Percentiles rank a stretch among this genome's conserved stretches.
Conservation (phyloP, 2,113 vertebrate genomes). For the Eublepharis macularius region DNA sequence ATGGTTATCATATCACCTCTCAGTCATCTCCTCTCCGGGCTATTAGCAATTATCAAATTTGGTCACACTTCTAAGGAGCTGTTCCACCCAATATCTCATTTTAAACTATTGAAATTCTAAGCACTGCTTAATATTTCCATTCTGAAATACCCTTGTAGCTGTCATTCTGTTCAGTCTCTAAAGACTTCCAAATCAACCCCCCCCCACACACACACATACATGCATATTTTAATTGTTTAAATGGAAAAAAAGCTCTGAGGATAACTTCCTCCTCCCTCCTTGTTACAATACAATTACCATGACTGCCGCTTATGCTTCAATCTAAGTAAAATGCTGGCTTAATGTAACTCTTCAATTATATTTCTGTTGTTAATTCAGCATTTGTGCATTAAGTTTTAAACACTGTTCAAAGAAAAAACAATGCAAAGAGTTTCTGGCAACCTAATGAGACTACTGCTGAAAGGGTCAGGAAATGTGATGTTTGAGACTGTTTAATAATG, state of each 20-base stretch:
- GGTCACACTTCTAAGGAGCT: not conserved
- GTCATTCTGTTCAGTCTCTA: not conserved
- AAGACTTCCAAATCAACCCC: not conserved
- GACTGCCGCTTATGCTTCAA: not conserved
- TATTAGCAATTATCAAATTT: not conserved
- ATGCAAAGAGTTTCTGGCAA: not conserved
- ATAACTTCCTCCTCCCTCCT: not conserved
- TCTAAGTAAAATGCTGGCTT: not conserved
- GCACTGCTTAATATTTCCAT: not conserved
- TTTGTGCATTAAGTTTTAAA: not conserved
- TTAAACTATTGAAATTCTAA: not conserved
- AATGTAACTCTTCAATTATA: conserved; percentile 13
- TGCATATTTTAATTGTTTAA: not conserved
- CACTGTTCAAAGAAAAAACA: not conserved
- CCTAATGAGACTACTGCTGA: not conserved
- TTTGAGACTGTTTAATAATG: not conserved
- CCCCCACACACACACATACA: too few relatives aligned
- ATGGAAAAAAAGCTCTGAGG: not conserved
- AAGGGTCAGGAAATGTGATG: not conserved
- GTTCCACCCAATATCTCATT: not conserved
- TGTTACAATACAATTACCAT: not conserved
- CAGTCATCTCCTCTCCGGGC: too few relatives aligned
- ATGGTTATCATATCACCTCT: too few relatives aligned
- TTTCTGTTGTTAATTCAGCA: not conserved
- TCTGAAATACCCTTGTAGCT: not conserved